phyloP scores from a whole-genome alignment of 2,113 vertebrate genomes.

The Lontra canadensis region DNA sequence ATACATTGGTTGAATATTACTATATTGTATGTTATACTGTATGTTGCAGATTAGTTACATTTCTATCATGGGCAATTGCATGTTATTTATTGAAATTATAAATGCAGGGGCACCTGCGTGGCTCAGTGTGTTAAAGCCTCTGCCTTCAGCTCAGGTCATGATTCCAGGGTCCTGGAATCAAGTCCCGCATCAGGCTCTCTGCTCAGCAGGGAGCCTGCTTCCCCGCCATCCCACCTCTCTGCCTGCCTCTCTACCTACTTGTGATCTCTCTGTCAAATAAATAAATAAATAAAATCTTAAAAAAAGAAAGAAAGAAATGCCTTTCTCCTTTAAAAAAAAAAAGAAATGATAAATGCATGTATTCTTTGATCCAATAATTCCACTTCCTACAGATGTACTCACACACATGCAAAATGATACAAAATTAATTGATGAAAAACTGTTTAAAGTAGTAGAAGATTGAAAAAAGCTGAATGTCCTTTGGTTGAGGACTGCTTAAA shows the following conservation, averaged over 20 bases:
- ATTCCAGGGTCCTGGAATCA: too few species aligned
- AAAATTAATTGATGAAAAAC: neutral
- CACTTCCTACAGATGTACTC: neutral
- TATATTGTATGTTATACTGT: neutral
- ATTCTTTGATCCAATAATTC: neutral
- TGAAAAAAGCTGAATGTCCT: neutral
- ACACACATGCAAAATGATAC: neutral
- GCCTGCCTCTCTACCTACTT: too few species aligned
- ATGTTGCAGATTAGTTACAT: neutral
- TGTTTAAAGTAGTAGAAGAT: conserved; percentile 21
- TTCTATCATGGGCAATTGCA: neutral
- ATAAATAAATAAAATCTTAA: too few species aligned
- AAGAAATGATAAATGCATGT: neutral
- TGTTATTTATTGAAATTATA: neutral
- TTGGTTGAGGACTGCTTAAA: neutral
- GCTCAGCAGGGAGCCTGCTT: too few species aligned
- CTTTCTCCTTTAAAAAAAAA: too few species aligned
- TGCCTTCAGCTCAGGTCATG: too few species aligned
- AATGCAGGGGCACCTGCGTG: neutral
- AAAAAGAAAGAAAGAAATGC: too few species aligned
- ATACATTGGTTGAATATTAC: neutral
- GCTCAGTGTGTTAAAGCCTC: too few species aligned
- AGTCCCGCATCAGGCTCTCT: too few species aligned
- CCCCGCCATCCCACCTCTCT: too few species aligned
- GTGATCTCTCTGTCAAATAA: too few species aligned